Percentiles rank a stretch among this genome's conserved stretches.
These are phyloP conservation scores for Pseudochirops corinnae DNA, from an alignment of 2,797 vertebrate genomes.

Conservation along the genomic window DNA sequence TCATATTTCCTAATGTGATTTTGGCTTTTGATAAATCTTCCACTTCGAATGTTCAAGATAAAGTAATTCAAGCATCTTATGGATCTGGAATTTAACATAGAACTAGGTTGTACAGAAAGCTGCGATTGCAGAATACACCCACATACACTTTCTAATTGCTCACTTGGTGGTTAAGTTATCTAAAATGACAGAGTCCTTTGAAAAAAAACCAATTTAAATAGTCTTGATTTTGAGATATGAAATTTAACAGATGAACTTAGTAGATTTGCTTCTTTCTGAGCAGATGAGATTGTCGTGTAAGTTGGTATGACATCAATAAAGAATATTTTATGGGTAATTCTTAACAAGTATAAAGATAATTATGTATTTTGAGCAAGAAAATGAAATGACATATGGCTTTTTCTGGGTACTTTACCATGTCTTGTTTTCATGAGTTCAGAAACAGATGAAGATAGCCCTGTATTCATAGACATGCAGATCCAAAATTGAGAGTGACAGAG, in stretches of 20 bases:
- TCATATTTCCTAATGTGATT: constrained; percentile 74
- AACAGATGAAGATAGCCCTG: not conserved
- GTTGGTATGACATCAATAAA: not conserved
- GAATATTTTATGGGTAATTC: not conserved
- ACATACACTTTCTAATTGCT: constrained; percentile 51
- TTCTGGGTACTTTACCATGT: not conserved
- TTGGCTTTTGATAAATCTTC: constrained; percentile 78
- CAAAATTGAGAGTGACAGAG: not conserved
- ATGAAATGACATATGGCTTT: constrained; percentile 4
- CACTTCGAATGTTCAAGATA: constrained; percentile 75
- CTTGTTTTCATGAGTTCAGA: not conserved
- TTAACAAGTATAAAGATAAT: not conserved
- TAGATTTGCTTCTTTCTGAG: not conserved
- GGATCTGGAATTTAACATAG: constrained; percentile 74
- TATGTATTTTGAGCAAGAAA: constrained; percentile 17
- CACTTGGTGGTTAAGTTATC: constrained; percentile 48
- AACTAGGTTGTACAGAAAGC: constrained; percentile 78
- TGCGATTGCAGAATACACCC: constrained; percentile 49
- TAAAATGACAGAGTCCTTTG: constrained; percentile 52
- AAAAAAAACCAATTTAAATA: constrained; percentile 28
- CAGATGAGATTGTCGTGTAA: not conserved
- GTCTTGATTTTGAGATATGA: not conserved
- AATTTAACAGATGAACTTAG: not conserved
- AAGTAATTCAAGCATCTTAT: constrained; percentile 76
- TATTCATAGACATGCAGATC: not conserved